phyloP scores from a whole-genome alignment of 2,888 invertebrate genomes.

The Apomyelois bistriatella region DNA sequence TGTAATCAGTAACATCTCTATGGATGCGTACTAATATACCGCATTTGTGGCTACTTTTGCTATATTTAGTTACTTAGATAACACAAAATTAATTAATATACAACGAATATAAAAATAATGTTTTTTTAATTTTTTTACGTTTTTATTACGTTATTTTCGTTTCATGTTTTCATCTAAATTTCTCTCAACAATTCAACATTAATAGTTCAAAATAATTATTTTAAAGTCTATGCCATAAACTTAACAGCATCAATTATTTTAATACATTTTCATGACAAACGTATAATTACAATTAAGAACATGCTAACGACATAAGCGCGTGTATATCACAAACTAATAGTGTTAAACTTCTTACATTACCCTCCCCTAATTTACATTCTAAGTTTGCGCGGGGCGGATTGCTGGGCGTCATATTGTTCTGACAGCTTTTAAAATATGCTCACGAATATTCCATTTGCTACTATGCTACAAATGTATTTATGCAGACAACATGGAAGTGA shows the following conservation, averaged over 20 bases:
- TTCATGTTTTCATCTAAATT: too few relatives aligned
- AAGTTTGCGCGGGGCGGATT: conserved; percentile 50
- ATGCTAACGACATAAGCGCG: neutral
- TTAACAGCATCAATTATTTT: neutral
- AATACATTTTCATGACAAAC: neutral
- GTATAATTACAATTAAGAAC: neutral
- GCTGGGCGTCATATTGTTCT: conserved; percentile 64
- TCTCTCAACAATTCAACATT: too few relatives aligned
- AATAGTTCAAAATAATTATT: too few relatives aligned
- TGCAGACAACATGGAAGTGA: neutral
- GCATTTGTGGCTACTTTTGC: too few relatives aligned
- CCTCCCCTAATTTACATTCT: conserved; percentile 65
- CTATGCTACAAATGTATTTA: conserved; percentile 16
- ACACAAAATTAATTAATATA: too few relatives aligned
- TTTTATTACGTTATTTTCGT: too few relatives aligned
- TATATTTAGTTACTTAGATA: too few relatives aligned
- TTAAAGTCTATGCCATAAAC: too few relatives aligned
- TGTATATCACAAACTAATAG: conserved; percentile 32
- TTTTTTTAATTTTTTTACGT: too few relatives aligned
- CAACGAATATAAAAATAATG: too few relatives aligned
- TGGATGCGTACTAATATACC: too few relatives aligned
- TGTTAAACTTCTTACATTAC: conserved; percentile 44
- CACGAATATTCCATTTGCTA: conserved; percentile 35
- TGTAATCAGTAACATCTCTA: too few relatives aligned
- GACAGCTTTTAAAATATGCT: conserved; percentile 74